Evolutionary conservation across 1,140 invertebrate genomes (phyloP).

Genomic region (Calliopsis andreniformis): DNA sequence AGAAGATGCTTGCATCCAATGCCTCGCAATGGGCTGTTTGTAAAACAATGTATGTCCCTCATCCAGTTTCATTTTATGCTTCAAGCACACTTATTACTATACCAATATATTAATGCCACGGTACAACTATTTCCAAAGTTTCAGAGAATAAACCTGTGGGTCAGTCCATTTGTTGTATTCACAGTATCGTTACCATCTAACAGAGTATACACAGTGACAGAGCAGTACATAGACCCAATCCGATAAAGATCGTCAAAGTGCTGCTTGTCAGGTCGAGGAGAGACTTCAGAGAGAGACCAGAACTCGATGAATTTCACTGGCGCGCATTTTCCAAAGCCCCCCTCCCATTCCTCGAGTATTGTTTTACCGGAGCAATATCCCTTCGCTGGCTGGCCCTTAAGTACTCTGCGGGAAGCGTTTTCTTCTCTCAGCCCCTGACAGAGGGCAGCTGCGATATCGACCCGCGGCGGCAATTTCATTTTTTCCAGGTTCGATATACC

Average conservation of each 20-base stretch:
- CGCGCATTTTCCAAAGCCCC: background rate
- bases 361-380: constrained; percentile 26
- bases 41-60: too few species aligned
- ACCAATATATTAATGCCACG: too few species aligned
- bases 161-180: too few species aligned
- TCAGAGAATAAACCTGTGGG: too few species aligned
- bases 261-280: background rate
- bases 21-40: too few species aligned
- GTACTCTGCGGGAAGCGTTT: constrained; percentile 5
- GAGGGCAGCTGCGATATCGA: constrained; percentile 37
- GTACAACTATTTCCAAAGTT: too few species aligned
- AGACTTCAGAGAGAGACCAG: background rate
- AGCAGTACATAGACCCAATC: background rate
- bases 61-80: too few species aligned
- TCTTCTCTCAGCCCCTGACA: background rate
- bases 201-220: too few species aligned
- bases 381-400: constrained; percentile 14
- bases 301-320: background rate
- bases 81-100: too few species aligned
- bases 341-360: constrained; percentile 28
- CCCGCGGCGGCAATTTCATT: constrained; percentile 34
- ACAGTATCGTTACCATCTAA: too few species aligned
- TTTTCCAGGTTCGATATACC: constrained; percentile 39
- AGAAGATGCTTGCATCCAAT: too few species aligned
- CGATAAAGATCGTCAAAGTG: background rate